Conservation (phyloP, 2,113 vertebrate species). For the Toxostoma redivivum region DNA sequence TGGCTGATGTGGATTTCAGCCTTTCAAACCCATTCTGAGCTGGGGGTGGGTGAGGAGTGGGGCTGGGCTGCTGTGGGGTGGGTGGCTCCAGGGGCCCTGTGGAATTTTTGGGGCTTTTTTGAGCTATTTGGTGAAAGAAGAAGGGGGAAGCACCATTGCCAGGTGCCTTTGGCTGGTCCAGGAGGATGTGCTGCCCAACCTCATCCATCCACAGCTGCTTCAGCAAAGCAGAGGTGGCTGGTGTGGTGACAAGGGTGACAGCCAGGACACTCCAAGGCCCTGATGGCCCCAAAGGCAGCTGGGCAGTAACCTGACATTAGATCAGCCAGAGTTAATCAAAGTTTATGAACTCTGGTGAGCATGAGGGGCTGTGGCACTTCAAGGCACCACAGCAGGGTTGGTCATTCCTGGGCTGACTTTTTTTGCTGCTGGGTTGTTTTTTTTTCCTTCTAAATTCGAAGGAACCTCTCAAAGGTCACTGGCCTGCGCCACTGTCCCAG, state of each 20-base stretch:
- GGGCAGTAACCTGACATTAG: rapidly evolving
- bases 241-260: not conserved
- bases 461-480: not conserved
- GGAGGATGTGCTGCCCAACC: not conserved
- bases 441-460: not conserved
- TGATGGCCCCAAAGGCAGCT: not conserved
- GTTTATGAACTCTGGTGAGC: not conserved
- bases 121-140: not conserved
- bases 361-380: not conserved
- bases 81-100: not conserved
- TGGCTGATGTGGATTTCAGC: slow-evolving; percentile 31
- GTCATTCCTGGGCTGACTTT: not conserved
- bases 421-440: not conserved
- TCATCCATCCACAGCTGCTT: not conserved
- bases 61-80: not conserved
- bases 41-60: not conserved
- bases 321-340: not conserved
- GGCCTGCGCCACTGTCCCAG: not conserved
- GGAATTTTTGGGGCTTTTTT: not conserved
- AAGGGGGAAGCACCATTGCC: rapidly evolving
- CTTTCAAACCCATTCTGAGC: slow-evolving; percentile 7
- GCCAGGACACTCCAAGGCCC: not conserved
- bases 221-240: not conserved
- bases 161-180: rapidly evolving
- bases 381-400: not conserved